Base-by-base conservation (phyloP, 2,888 invertebrate genomes). In the Eilema sororculum region DNA sequence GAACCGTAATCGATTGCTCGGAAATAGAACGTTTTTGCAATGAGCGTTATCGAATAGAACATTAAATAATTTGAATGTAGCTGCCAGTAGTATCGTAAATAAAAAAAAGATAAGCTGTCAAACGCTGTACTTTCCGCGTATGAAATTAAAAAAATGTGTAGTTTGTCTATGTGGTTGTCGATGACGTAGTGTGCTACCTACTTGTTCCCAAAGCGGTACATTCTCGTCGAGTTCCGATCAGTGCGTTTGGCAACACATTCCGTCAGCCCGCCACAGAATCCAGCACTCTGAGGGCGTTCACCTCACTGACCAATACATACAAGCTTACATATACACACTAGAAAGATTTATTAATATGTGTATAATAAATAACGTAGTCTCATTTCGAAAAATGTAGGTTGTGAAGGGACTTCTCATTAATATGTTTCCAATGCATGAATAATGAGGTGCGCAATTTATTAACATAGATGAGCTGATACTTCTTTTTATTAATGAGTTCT, bases 201-300 rank as follows among this genome's bases (percentile, higher is more conserved):
- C 87, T 86, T 88, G 85, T 85, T 86, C 80, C 80, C 84, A 86
- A 88, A 87, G 89, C 89, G 87, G 87, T 84, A 87, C 84, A 85
- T 89, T 87, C 90, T 89, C 87, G 79, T 79, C 85, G 87, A 87
- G 92, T 92, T 93, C 91, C 91, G 90, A 92, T 93, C 91, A 89
- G 83, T 92, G 93, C 92, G 91, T 94, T 94, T 93, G 92, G 93
- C 91, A 93, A 93, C 87, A 91, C 92, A 93, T 93, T 92, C 93
- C 93, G 90, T 85, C 92, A 88, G 90, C 82, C 86, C 84, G 89
- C 81, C 85, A 85, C 88, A 87, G 88, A 90, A 89, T 88, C 91
- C 90, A 89, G 87, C 86, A 86, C 87, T 82, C 81, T 72, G 80
- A 79, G 93, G 91, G 79, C 93, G 79, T 93, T 93, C 90, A 94